A percentile compares a stretch with the other conserved stretches of the same genome.
Conservation (phyloP, 2,113 vertebrate genomes). For the Phycodurus eques region DNA sequence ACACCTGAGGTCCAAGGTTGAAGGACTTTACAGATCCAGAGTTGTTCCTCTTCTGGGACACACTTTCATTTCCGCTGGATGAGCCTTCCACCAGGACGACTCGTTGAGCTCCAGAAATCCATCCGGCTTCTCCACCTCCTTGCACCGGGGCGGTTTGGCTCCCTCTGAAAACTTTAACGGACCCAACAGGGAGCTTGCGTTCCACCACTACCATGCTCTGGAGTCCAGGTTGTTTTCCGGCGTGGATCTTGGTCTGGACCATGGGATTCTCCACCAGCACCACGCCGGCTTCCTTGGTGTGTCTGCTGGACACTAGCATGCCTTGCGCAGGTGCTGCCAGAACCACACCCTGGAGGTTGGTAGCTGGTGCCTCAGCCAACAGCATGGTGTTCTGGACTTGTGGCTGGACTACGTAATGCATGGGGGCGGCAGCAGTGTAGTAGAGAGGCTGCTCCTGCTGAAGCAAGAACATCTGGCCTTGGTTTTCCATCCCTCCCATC, state of each 20-base stretch:
- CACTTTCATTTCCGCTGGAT: not conserved
- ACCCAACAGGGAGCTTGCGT: not conserved
- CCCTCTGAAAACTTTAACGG: not conserved
- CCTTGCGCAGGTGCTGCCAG: conserved; percentile 15
- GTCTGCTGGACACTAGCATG: conserved; percentile 9
- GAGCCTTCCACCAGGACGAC: not conserved
- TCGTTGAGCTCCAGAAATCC: not conserved
- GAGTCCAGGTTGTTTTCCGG: not conserved
- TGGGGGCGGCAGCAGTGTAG: conserved; percentile 48
- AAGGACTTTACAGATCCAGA: not conserved
- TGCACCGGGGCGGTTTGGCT: not conserved
- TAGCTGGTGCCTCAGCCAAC: conserved; percentile 40
- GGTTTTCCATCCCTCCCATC: conserved; percentile 15
- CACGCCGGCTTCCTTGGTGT: conserved; percentile 18
- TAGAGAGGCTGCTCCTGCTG: conserved; percentile 68
- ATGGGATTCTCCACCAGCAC: conserved; percentile 19
- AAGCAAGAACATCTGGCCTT: conserved; percentile 56
- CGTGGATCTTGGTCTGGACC: not conserved
- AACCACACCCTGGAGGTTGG: conserved; percentile 50
- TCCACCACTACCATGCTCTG: not conserved
- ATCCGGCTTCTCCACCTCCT: not conserved
- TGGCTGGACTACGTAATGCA: conserved; percentile 62
- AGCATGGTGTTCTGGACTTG: conserved; percentile 56
- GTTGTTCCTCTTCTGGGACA: not conserved
- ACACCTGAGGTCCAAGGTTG: not conserved